phyloP scores from a whole-genome alignment of 2,113 vertebrate genomes.

The Psammodynastes pulverulentus region DNA sequence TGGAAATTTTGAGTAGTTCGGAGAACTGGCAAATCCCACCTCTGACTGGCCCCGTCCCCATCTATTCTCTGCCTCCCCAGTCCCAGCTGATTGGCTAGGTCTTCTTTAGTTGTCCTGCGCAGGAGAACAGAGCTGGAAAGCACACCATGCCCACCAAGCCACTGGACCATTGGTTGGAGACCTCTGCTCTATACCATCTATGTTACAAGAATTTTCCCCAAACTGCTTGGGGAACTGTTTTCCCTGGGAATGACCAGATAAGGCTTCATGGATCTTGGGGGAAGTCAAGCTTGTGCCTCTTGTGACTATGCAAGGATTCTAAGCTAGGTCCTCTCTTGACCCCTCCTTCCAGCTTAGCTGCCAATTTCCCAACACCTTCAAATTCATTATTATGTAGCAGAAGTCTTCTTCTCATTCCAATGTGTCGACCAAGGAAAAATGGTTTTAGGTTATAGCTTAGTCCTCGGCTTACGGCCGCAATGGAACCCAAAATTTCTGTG shows the following conservation, averaged over 20 bases:
- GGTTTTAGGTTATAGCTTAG: background rate
- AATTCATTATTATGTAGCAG: background rate
- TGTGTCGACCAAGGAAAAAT: background rate
- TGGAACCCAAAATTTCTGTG: background rate
- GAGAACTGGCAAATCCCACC: too few species aligned
- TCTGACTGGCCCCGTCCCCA: too few species aligned
- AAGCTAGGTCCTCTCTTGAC: background rate
- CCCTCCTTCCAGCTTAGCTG: background rate
- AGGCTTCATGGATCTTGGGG: background rate
- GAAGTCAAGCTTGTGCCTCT: background rate
- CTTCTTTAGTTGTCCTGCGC: too few species aligned
- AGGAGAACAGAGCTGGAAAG: too few species aligned
- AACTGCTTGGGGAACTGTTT: background rate
- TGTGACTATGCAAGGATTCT: background rate
- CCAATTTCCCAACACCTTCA: background rate
- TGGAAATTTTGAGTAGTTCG: too few species aligned
- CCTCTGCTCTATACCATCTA: background rate
- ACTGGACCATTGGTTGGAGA: too few species aligned
- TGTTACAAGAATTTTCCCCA: background rate
- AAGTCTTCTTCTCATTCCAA: background rate
- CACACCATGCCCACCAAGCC: too few species aligned
- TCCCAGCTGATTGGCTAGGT: too few species aligned
- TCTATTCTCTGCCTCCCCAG: too few species aligned
- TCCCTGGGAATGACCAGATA: background rate
- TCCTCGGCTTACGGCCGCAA: background rate